These are phyloP conservation scores for Scaptomyza polygonia DNA, from an alignment of 2,888 invertebrate genomes.

Conservation along the genomic window DNA sequence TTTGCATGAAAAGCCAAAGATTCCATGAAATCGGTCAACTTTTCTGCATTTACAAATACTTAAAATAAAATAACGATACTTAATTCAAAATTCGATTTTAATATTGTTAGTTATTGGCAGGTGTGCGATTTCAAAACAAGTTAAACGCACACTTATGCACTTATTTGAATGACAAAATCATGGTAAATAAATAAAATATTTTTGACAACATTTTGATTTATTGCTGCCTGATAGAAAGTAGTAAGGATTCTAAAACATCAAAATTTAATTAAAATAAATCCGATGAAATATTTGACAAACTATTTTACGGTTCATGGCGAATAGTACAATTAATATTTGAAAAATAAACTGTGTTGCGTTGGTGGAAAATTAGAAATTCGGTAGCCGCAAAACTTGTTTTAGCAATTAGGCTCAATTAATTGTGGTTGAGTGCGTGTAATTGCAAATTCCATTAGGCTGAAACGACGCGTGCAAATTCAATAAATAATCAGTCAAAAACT, in stretches of 20 bases:
- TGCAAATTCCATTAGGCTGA: constrained; percentile 49
- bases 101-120: no score
- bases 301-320: not conserved
- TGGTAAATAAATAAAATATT: not conserved
- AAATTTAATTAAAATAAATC: constrained; percentile 17
- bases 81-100: no score
- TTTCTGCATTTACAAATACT: no score
- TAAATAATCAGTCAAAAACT: constrained; percentile 46
- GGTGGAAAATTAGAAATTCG: not conserved
- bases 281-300: not conserved
- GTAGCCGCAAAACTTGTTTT: constrained; percentile 39
- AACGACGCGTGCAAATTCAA: constrained; percentile 33
- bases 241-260: not conserved
- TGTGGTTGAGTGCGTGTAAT: constrained; percentile 44
- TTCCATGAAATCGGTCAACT: not conserved
- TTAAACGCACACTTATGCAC: no score
- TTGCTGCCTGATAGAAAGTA: not conserved
- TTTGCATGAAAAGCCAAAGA: not conserved
- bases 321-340: not conserved
- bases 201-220: not conserved
- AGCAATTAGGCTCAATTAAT: constrained; percentile 43
- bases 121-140: no score
- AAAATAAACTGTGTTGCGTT: not conserved
- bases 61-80: no score
- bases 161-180: no score